phyloP scores from a whole-genome alignment of 2,797 vertebrate genomes.

The Distichodus sexfasciatus region DNA sequence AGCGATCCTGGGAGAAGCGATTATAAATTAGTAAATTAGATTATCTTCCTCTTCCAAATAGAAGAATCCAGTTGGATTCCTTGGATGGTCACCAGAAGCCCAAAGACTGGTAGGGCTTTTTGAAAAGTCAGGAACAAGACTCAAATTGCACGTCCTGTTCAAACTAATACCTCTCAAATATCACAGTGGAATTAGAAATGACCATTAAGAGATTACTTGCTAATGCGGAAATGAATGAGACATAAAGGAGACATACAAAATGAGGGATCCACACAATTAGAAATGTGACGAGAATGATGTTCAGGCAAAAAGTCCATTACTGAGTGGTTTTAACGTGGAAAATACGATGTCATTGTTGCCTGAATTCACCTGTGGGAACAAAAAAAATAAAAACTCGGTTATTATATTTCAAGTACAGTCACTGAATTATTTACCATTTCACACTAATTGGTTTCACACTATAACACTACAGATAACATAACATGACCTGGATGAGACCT shows the following conservation, averaged over 20 bases:
- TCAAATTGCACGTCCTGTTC: background rate
- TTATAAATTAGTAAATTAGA: background rate
- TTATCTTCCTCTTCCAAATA: background rate
- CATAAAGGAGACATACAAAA: background rate
- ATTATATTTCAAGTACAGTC: background rate
- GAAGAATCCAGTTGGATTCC: background rate
- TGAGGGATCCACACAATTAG: background rate
- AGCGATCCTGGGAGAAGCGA: background rate
- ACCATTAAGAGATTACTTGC: background rate
- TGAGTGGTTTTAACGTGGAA: constrained; percentile 6
- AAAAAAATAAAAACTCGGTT: background rate
- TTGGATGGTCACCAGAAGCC: background rate
- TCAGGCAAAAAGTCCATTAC: constrained; percentile 18
- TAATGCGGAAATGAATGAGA: background rate
- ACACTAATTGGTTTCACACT: too few relatives aligned
- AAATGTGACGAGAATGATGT: background rate
- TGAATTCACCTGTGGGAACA: constrained; percentile 64
- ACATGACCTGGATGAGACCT: background rate
- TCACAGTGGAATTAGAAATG: too few relatives aligned
- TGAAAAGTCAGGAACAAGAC: background rate
- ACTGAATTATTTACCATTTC: background rate
- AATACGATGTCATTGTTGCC: constrained; percentile 29
- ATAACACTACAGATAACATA: too few relatives aligned
- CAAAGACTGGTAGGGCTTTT: background rate
- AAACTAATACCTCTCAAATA: background rate